These are phyloP conservation scores for Leptestheria dahalacensis DNA, from an alignment of 1,140 invertebrate species.

Conservation along the genomic window DNA sequence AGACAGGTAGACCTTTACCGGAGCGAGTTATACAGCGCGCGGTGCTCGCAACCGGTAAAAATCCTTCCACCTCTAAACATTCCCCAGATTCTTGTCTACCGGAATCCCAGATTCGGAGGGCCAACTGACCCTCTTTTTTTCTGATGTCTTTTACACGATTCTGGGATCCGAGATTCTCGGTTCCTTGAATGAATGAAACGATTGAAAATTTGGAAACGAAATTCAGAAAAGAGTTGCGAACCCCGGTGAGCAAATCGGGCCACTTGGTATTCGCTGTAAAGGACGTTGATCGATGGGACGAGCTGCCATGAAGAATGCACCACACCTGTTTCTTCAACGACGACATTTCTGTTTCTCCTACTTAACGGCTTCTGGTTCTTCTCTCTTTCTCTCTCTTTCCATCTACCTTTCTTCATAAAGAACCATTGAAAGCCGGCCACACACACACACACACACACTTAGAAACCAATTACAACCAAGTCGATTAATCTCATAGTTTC, in stretches of 20 bases:
- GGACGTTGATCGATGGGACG: neutral
- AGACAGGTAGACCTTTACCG: neutral
- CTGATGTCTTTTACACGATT: neutral
- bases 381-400: no score
- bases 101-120: no score
- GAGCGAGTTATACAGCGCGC: no score
- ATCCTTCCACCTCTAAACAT: neutral
- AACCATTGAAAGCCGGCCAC: neutral
- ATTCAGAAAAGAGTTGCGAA: neutral
- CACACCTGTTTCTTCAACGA: neutral
- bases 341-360: conserved; percentile 37
- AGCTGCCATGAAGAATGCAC: neutral
- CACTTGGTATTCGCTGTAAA: neutral
- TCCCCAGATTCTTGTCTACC: no score
- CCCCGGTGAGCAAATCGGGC: neutral
- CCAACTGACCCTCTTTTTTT: no score
- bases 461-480: no score
- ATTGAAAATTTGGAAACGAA: no score
- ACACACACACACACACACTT: neutral
- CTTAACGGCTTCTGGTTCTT: neutral
- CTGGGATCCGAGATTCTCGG: neutral
- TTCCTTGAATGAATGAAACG: no score
- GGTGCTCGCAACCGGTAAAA: neutral
- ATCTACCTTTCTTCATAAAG: no score
- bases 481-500: no score